Evolutionary conservation across 2,797 vertebrate genomes (phyloP), one percentile per base, ranked within the genome.

Genomic region (Agapornis canus): DNA sequence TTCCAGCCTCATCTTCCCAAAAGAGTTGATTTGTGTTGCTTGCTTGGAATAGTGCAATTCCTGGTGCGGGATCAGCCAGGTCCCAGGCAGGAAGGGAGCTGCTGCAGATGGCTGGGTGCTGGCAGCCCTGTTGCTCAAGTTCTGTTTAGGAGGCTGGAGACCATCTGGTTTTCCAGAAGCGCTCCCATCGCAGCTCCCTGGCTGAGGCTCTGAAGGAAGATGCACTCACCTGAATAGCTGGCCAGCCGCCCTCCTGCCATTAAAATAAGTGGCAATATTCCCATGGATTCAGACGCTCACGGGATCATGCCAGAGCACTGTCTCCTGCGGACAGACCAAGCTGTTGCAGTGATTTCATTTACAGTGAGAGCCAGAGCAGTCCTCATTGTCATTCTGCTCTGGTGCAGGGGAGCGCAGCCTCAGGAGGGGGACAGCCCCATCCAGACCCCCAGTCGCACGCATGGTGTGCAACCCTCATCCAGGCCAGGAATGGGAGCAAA

Each of bases 401-500:
- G 4, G 43, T 65, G 29, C 13, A 21, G 11, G 31, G 65, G 32
- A 56, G 29, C 21, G 42, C 32, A 29, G 26, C 39, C 26, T 48
- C 1, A 1, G 22, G 25, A 29, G 17, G 40, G 18, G 7, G 17
- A 11, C 26, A 18, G 47, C 31, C 92, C 20, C 76, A 11, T 20
- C 5, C 35, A 35, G 25, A 25, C 35, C 35, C 57, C 4, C 8
- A 42, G 0, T 1, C 5, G 6, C 35, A 37, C 27, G 6, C 14
- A 6, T 0, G 0, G 32, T 2, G 59, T 7, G 31, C 39, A 29
- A 11, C 56, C 37, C 35, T 49, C 57, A 22, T 7, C 73, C 39
- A 0, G 0, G 3, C 18, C 31, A 18, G 60, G 31, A 27, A 23
- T 0, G 0, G 6, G 52, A 51, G 25, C 3, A 25, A 7, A 69